Evolutionary conservation across 2,888 invertebrate species (phyloP).

Genomic region (Busseola fusca): DNA sequence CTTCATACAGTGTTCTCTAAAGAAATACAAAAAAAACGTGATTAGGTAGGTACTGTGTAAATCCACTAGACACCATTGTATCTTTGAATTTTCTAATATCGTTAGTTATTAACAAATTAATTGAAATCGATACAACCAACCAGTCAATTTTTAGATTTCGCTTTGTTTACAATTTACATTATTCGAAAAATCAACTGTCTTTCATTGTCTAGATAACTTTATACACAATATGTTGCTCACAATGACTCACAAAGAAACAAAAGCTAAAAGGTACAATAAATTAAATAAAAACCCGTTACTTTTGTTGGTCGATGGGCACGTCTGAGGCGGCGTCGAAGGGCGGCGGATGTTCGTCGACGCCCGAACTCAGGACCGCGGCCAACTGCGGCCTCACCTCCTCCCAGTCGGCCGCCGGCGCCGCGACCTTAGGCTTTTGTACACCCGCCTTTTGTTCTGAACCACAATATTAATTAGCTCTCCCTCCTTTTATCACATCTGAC

Average conservation of each 20-base stretch:
- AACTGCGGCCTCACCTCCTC: slow-evolving; percentile 90
- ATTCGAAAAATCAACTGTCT: slow-evolving; percentile 21
- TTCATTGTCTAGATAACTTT: slow-evolving; percentile 12
- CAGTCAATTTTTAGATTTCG: not conserved
- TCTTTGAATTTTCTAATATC: not conserved
- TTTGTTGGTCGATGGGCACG: slow-evolving; percentile 95
- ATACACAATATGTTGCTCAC: slow-evolving; percentile 21
- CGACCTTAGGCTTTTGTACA: slow-evolving; percentile 62
- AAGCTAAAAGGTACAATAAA: slow-evolving; percentile 20
- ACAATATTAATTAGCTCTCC: slow-evolving; percentile 60
- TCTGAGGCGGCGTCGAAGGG: slow-evolving; percentile 97
- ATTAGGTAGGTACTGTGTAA: not conserved
- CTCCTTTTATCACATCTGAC: slow-evolving; percentile 64
- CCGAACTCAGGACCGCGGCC: slow-evolving; percentile 88
- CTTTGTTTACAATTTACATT: slow-evolving; percentile 22
- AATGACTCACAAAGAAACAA: slow-evolving; percentile 36
- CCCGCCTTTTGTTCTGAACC: slow-evolving; percentile 65
- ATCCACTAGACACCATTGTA: not conserved
- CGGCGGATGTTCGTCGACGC: slow-evolving; percentile 89
- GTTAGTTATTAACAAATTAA: not conserved
- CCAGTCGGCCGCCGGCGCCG: slow-evolving; percentile 85
- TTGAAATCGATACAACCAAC: slow-evolving; percentile 18
- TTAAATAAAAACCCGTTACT: slow-evolving; percentile 85
- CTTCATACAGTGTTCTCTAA: slow-evolving; percentile 95
- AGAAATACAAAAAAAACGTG: slow-evolving; percentile 8